A percentile compares a stretch with the other conserved stretches of the same genome.
phyloP scores from a whole-genome alignment of 1,140 invertebrate genomes.

The Coptotermes formosanus region DNA sequence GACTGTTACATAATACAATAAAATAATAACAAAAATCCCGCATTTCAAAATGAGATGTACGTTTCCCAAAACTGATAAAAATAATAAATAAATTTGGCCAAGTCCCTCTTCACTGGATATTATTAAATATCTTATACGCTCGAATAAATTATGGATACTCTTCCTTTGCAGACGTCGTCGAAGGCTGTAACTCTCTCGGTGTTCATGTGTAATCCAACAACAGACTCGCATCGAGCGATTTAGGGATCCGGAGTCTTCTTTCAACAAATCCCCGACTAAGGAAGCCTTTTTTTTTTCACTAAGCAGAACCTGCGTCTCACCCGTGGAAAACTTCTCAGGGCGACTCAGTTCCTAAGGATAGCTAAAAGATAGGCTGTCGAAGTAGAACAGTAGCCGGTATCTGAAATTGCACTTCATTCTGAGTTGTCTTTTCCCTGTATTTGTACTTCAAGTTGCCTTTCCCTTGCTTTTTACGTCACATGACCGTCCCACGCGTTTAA shows the following conservation, averaged over 20 bases:
- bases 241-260: background rate
- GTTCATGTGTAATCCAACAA: background rate
- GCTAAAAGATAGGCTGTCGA: background rate
- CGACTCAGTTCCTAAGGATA: background rate
- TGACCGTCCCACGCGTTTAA: background rate
- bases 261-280: background rate
- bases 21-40: background rate
- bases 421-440: background rate
- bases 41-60: background rate
- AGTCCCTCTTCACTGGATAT: background rate
- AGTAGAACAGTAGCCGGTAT: background rate
- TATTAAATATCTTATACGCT: background rate
- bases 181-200: background rate
- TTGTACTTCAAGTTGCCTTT: background rate
- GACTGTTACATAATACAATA: background rate
- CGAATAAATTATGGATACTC: background rate
- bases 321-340: background rate
- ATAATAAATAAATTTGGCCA: background rate
- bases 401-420: background rate
- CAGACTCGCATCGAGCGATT: conserved; percentile 8
- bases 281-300: background rate
- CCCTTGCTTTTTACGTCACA: too few relatives aligned
- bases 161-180: conserved; percentile 18
- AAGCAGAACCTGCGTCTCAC: background rate
- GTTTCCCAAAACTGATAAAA: background rate